Base-by-base conservation (phyloP, 2,888 invertebrate genomes). In the Nymphalis polychloros region DNA sequence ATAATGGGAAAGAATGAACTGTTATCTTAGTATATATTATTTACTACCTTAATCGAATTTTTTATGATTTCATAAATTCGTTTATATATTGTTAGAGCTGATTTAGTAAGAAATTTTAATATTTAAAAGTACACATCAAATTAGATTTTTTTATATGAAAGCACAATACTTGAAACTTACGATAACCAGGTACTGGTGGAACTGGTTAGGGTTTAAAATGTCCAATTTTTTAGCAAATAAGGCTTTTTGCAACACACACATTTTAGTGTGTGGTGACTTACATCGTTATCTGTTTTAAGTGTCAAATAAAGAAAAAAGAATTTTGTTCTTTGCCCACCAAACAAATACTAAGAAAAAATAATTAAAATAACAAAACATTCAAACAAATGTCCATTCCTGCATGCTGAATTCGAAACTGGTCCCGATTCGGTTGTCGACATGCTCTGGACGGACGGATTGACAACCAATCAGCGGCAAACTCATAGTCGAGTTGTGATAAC, bases 381-480 rank as follows among this genome's bases (percentile, higher is more conserved):
- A 13, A 10, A 52, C 52, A 20, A 20, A 23, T 52, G 31, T 53
- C 63, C 53, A 63, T 64, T 63, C 27, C 64, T 48, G 64, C 60
- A 35, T 50, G 63, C 63, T 59, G 59, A 68, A 68, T 63, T 63
- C 53, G 59, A 48, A 52, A 64, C 59, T 27, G 52, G 46, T 59
- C 41, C 49, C 67, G 62, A 57, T 59, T 63, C 62, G 57, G 19
- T 63, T 46, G 55, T 50, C 68, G 60, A 64, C 68, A 49, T 47
- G 66, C 64, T 53, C 53, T 49, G 46, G 64, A 64, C 64, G 55
- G 64, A 64, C 55, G 60, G 52, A 68, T 68, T 64, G 68, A 68
- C 60, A 68, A 68, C 64, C 64, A 50, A 61, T 68, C 53, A 52
- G 49, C 47, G 53, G 31, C 48, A 59, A 46, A 50, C 63, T 31